phyloP scores from a whole-genome alignment of 2,888 invertebrate species.

The Dynastes tityus region DNA sequence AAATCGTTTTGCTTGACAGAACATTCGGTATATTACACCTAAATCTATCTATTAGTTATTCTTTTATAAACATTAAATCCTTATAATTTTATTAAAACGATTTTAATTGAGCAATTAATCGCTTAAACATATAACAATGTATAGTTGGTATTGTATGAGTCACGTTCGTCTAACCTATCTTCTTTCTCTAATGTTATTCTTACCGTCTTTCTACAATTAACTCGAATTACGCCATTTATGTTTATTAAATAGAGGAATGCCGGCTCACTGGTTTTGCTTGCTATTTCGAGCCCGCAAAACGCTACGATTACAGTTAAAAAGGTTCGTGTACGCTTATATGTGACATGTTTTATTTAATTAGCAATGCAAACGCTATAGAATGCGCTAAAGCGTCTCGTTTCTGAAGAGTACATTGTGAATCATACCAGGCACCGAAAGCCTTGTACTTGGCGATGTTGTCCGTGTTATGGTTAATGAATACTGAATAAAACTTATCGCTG shows the following conservation, averaged over 20 bases:
- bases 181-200: neutral
- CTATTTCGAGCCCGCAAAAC: neutral
- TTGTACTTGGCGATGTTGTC: too few species aligned
- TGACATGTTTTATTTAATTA: neutral
- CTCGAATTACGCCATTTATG: neutral
- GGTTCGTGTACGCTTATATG: neutral
- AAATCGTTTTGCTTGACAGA: too few species aligned
- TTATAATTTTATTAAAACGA: slow-evolving; percentile 14
- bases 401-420: too few species aligned
- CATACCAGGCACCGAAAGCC: too few species aligned
- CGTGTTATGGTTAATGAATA: too few species aligned
- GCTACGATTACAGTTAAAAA: neutral
- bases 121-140: neutral
- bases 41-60: neutral
- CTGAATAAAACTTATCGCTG: too few species aligned
- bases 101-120: slow-evolving; percentile 8
- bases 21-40: neutral
- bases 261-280: neutral
- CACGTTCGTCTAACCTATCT: neutral
- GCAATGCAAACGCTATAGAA: too few species aligned
- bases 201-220: neutral
- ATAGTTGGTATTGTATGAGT: slow-evolving; percentile 6
- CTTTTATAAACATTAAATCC: neutral
- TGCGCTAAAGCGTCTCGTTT: too few species aligned
- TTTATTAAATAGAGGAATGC: neutral